These are phyloP conservation scores for Chinchilla lanigera DNA, from an alignment of 2,113 vertebrate species.

Conservation along the genomic window DNA sequence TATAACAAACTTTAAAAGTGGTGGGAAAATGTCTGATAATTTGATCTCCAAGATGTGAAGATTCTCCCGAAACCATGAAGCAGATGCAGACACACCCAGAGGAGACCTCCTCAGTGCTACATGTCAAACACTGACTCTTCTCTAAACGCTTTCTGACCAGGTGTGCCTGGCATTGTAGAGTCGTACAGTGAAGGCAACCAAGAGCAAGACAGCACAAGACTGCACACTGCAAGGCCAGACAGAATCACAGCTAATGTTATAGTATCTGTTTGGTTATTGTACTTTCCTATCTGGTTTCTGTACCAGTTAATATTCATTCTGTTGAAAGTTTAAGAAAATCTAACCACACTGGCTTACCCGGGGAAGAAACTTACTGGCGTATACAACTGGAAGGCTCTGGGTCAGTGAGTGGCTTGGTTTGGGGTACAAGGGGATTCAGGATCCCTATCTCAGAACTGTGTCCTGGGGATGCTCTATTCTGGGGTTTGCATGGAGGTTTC, in stretches of 20 bases:
- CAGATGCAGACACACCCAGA: neutral
- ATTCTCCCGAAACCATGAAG: neutral
- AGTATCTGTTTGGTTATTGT: neutral
- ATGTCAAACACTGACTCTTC: neutral
- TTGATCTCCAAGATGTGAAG: neutral
- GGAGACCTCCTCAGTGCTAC: rapidly evolving
- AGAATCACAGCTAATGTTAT: neutral
- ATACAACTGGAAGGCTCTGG: neutral
- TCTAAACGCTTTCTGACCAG: neutral
- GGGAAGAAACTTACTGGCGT: neutral
- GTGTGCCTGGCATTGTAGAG: rapidly evolving
- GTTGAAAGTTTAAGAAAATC: neutral
- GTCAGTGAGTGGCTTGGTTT: neutral
- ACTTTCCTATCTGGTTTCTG: neutral
- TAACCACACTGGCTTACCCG: neutral
- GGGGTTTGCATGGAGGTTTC: neutral
- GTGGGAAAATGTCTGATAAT: neutral
- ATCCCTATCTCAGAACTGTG: too few species aligned
- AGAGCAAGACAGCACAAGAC: neutral
- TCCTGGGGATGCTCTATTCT: neutral
- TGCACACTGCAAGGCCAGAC: rapidly evolving
- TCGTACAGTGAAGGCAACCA: neutral
- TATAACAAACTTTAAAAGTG: neutral
- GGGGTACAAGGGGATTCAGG: neutral
- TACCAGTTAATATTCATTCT: neutral